Base-by-base conservation (phyloP, 2,888 invertebrate genomes). In the Chalcosyrphus nemorum region DNA sequence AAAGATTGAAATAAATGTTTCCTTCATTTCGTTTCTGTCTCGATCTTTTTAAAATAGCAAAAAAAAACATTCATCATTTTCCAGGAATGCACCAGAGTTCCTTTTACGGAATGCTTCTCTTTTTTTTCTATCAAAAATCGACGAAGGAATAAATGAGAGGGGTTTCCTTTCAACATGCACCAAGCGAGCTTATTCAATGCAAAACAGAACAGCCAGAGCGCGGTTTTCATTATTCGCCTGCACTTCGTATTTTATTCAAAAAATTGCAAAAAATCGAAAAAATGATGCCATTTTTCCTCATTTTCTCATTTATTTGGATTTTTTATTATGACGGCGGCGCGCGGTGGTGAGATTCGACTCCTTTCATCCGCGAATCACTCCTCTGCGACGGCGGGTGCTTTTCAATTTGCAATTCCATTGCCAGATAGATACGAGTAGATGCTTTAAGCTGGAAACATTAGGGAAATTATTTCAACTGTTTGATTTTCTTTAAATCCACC, bases 291-390 rank as follows among this genome's bases (percentile, higher is more conserved):
- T 57, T 59, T 57, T 59, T 15, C 45, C 9, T 71, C 15, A 35
- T 45, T 50, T 43, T 59, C 27, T 19, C 45, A 41, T 72, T 61
- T 43, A 63, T 74, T 63, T 74, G 54, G 52, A 63, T 63, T 45
- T 63, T 74, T 63, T 54, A 63, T 74, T 63, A 63, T 54, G 24
- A 63, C 54, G 72, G 17, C 57, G 24, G 13, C n/a, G n/a, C n/a
- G n/a, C n/a, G n/a, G n/a, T n/a, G n/a, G n/a, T n/a, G n/a, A n/a
- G 13, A 47, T 24, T 45, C 4, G 17, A 13, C 57, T 38, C 17
- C 24, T 71, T 71, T 70, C 32, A 32, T 11, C 15, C 13, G 24
- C 0, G n/a, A n/a, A n/a, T n/a, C n/a, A n/a, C n/a, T n/a, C 2
- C 2, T 24, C 41, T 7, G n/a, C 13, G n/a, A 9, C 19, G 2